Percentiles rank a stretch among this genome's conserved stretches.
phyloP scores from a whole-genome alignment of 35 echinoderm and acorn worm species.

The Chiridota heheva region DNA sequence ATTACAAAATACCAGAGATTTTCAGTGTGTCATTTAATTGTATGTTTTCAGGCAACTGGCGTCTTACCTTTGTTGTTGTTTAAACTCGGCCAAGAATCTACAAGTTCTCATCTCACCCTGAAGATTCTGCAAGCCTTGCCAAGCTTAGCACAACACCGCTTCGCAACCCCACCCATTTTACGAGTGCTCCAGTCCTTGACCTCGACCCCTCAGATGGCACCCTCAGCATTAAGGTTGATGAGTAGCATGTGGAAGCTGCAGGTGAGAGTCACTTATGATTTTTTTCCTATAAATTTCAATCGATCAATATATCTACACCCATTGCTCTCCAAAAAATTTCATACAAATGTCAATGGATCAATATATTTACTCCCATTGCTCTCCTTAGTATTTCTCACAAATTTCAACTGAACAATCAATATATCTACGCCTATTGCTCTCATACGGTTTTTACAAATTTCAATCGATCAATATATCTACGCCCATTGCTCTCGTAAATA shows the following conservation, averaged over 20 bases:
- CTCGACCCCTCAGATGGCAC: background rate
- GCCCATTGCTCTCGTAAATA: too few relatives aligned
- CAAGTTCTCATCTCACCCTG: conserved; percentile 16
- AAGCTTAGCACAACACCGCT: conserved; percentile 27
- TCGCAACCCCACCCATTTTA: conserved; percentile 10
- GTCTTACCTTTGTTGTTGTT: conserved; percentile 34
- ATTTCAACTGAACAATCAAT: too few relatives aligned
- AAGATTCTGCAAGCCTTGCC: conserved; percentile 41
- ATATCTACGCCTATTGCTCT: too few relatives aligned
- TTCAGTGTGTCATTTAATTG: background rate
- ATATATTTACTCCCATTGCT: too few relatives aligned
- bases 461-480: too few relatives aligned
- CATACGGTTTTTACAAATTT: too few relatives aligned
- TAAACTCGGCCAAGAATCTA: conserved; percentile 8
- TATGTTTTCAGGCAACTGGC: conserved; percentile 11
- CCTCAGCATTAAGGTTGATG: conserved; percentile 27
- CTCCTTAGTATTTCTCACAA: too few relatives aligned
- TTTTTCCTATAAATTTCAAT: too few relatives aligned
- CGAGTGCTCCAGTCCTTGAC: conserved; percentile 47
- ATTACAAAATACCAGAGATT: background rate
- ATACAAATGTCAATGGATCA: too few relatives aligned
- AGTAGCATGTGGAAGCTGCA: conserved; percentile 35
- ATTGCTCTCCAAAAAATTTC: too few relatives aligned
- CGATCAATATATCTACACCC: too few relatives aligned
- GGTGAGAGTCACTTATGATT: background rate